A percentile compares a stretch with the other conserved stretches of the same genome.
Evolutionary conservation across 1,140 invertebrate genomes (phyloP).

Genomic region (Rhynchophorus ferrugineus): DNA sequence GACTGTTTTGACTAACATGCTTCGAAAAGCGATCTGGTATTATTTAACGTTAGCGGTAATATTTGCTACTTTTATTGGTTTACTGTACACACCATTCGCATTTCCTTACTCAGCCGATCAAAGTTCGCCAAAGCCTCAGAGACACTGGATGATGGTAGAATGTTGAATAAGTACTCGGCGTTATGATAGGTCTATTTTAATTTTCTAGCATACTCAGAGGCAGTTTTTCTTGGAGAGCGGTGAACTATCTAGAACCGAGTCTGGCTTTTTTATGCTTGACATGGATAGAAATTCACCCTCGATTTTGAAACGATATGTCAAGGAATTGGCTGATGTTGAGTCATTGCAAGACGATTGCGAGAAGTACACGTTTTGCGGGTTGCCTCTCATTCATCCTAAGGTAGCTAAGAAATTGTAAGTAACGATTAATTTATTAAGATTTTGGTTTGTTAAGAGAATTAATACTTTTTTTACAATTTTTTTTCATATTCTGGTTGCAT

Average conservation of each 20-base stretch:
- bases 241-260: slow-evolving; percentile 39
- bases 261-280: slow-evolving; percentile 49
- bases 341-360: slow-evolving; percentile 40
- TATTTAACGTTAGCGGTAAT: slow-evolving; percentile 22
- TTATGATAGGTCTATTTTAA: too few relatives aligned
- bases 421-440: too few relatives aligned
- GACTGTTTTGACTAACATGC: slow-evolving; percentile 27
- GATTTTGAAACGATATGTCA: slow-evolving; percentile 37
- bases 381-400: slow-evolving; percentile 47
- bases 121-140: slow-evolving; percentile 39
- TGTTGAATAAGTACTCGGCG: too few relatives aligned
- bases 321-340: slow-evolving; percentile 35
- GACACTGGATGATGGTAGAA: slow-evolving; percentile 42
- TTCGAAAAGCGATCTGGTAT: slow-evolving; percentile 24
- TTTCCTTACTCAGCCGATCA: slow-evolving; percentile 46
- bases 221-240: slow-evolving; percentile 41
- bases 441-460: too few relatives aligned
- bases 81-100: slow-evolving; percentile 40
- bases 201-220: slow-evolving; percentile 47
- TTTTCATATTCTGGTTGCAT: too few relatives aligned
- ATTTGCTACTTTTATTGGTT: slow-evolving; percentile 29
- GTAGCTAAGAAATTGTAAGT: slow-evolving; percentile 42
- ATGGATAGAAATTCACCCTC: slow-evolving; percentile 46
- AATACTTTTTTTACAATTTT: too few relatives aligned
- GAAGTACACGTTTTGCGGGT: slow-evolving; percentile 45